Conservation (phyloP, 2,113 vertebrate genomes). For the Excalfactoria chinensis region DNA sequence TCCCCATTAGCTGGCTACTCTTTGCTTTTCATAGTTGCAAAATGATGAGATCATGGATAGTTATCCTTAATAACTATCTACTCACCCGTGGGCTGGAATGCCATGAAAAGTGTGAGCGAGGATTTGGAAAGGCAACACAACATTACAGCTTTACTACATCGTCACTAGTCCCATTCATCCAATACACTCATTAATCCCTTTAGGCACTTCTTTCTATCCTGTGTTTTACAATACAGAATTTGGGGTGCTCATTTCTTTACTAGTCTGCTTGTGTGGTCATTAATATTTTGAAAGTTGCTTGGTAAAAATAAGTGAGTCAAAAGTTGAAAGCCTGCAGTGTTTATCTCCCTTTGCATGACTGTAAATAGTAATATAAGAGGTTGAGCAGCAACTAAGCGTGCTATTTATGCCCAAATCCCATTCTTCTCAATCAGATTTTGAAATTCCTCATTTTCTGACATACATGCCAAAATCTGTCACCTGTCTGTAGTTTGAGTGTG, state of each 20-base stretch:
- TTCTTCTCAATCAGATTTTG: not conserved
- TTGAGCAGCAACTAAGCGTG: not conserved
- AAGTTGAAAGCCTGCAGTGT: not conserved
- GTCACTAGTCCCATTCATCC: not conserved
- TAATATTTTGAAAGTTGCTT: not conserved
- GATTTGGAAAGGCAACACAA: not conserved
- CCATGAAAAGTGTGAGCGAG: not conserved
- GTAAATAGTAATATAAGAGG: not conserved
- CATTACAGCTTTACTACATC: not conserved
- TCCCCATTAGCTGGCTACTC: not conserved
- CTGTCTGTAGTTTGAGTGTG: not conserved
- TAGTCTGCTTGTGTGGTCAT: not conserved
- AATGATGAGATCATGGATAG: not conserved
- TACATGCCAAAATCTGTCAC: not conserved
- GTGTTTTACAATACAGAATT: not conserved
- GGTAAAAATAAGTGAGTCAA: not conserved
- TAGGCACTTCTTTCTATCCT: not conserved
- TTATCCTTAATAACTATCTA: not conserved
- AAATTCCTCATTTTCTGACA: not conserved
- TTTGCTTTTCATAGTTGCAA: not conserved
- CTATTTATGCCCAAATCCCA: not conserved
- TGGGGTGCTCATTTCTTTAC: not conserved
- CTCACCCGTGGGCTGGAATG: not conserved
- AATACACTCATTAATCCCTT: not conserved
- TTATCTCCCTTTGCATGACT: not conserved